Base-by-base conservation (phyloP, 2,797 vertebrate species). In the Basileuterus tristriatus region DNA sequence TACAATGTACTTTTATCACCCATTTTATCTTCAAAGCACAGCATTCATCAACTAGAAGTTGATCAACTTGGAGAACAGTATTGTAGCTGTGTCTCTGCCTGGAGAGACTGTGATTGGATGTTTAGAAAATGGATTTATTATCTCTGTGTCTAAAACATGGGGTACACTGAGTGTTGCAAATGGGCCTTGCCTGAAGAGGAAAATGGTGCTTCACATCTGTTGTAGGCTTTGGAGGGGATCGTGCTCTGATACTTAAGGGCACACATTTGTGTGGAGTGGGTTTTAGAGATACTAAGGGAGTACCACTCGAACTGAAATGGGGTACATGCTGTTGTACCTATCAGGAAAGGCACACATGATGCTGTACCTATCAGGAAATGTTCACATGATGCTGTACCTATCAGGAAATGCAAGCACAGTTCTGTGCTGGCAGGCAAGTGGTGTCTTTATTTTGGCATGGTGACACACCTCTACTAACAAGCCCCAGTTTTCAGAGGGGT, bases 391-490 rank as follows among this genome's bases (percentile, higher is more conserved):
- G n/a, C 17, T 84, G 3, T 34, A 20, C 7, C 0, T 30, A 22
- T 83, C 46, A 81, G 68, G 65, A 92, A 94, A 75, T 22, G 43
- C 12, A 68, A 60, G 62, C 20, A 65, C 47, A 65, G 24, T 70
- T 92, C 75, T 74, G 34, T 91, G 30, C 65, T 69, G 30, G 55
- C 72, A 58, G 69, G 1, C 89, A 86, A 87, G 50, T 58, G 62
- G 8, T 93, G 80, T 81, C 76, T 91, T 71, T 65, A 3, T 78
- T 55, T 75, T 46, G 83, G n/a, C 46, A 13, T 11, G 34, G 30
- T 91, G 82, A 91, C 91, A 91, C 79, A 55, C 79, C 82, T 87
- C 62, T 55, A 24, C 53, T 85, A 87, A 93, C 67, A 75, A 94
- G 87, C 59, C 72, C 63, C 26, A 81, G 2, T 93, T 94, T 96